phyloP scores from a whole-genome alignment of 2,888 invertebrate genomes.

The Pachliopta kotzebuea region DNA sequence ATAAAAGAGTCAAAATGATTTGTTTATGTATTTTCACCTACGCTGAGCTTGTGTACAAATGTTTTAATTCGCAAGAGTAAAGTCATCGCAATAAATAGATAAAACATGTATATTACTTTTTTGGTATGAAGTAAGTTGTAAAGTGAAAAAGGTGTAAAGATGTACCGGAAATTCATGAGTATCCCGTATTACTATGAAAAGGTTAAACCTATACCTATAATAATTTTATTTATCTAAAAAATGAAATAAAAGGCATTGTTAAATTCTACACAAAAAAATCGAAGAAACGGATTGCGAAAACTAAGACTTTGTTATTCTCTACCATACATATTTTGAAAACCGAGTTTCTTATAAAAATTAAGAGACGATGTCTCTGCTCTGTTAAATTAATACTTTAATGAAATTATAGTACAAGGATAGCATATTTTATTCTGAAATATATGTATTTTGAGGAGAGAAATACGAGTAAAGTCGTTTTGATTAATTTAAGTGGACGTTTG shows the following conservation, averaged over 20 bases:
- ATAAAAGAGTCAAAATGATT: too few species aligned
- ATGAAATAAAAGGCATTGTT: background rate
- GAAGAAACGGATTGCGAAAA: background rate
- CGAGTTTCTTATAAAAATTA: background rate
- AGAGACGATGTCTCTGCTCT: background rate
- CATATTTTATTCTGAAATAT: conserved; percentile 20
- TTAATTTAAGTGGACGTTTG: conserved; percentile 36
- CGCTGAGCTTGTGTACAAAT: too few species aligned
- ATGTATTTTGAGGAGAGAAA: conserved; percentile 19
- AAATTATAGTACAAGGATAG: background rate
- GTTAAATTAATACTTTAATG: background rate
- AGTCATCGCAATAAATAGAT: too few species aligned
- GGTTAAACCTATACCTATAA: too few species aligned
- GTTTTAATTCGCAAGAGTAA: too few species aligned
- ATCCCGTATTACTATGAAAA: too few species aligned
- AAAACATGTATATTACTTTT: too few species aligned
- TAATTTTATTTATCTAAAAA: too few species aligned
- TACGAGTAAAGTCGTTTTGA: conserved; percentile 33
- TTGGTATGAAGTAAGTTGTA: too few species aligned
- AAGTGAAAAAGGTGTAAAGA: too few species aligned
- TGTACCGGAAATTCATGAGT: too few species aligned
- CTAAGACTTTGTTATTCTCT: background rate
- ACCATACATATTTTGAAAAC: background rate
- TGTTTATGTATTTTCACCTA: too few species aligned
- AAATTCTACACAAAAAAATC: background rate